Evolutionary conservation across 2,888 invertebrate genomes (phyloP).

Genomic region (Acrobasis consociella): DNA sequence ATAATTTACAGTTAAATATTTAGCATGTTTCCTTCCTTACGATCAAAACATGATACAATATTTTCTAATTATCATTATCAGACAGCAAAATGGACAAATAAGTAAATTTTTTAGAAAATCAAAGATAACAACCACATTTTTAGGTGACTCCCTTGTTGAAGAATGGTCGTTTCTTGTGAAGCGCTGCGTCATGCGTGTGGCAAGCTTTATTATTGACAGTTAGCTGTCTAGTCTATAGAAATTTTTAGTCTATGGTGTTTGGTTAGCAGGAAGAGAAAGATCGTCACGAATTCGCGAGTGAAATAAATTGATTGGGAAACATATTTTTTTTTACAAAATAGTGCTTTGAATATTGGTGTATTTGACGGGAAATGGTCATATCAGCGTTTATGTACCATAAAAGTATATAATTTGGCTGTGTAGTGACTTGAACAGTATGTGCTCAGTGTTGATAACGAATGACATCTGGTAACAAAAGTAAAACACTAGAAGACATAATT

Average conservation of each 20-base stretch:
- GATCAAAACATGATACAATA: no score
- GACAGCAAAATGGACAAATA: no score
- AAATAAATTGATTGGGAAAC: slow-evolving; percentile 40
- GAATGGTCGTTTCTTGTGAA: no score
- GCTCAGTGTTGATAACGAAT: slow-evolving; percentile 77
- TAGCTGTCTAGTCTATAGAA: not conserved
- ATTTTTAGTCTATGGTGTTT: slow-evolving; percentile 7
- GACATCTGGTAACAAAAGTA: slow-evolving; percentile 76
- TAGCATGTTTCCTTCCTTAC: no score
- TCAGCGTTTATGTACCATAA: slow-evolving; percentile 52
- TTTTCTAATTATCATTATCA: no score
- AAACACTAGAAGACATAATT: slow-evolving; percentile 58
- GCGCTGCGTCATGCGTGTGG: no score
- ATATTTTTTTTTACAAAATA: slow-evolving; percentile 41
- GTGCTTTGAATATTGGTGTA: slow-evolving; percentile 49
- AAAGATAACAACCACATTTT: no score
- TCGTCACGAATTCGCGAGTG: slow-evolving; percentile 43
- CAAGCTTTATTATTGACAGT: not conserved
- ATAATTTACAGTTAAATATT: no score
- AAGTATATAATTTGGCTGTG: slow-evolving; percentile 59
- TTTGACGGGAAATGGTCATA: slow-evolving; percentile 45
- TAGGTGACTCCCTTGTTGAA: no score
- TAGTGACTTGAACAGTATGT: slow-evolving; percentile 67
- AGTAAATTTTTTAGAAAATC: no score
- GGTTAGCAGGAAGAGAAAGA: slow-evolving; percentile 22